Base-by-base conservation (phyloP, 2,888 invertebrate species). In the Myathropa florea region DNA sequence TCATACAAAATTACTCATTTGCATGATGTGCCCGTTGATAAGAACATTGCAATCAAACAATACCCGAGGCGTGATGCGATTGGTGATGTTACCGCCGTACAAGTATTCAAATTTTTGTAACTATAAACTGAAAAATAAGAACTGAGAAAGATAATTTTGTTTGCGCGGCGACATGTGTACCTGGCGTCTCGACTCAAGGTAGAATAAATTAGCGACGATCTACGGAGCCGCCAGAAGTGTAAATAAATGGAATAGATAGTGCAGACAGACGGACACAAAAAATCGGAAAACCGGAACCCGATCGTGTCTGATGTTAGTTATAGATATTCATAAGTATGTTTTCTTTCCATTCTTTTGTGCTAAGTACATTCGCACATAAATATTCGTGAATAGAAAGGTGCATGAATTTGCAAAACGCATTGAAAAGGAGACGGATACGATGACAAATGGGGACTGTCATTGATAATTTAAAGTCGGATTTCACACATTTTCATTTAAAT, bases 171-270 rank as follows among this genome's bases (percentile, higher is more conserved):
- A 86, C 79, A 86, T 76, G 75, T 71, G 68, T 79, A 86, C 78
- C 86, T 86, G 86, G 83, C 78, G 83, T 75, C 83, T 30, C 24
- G 78, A 24, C 75, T 83, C 83, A 86, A 86, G 83, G 86, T 71
- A 39, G 83, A 79, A 79, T 75, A 67, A 79, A 71, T 86, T 83
- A 83, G 78, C 79, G 61, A 57, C 63, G 61, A 71, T 77, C 33
- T 53, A 60, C 33, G 23, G 61, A 28, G 67, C 21, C 60, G 36
- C 12, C 18, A 46, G 26, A 65, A 46, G 71, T 80, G 80, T 73
- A 79, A 71, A 80, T 39, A 67, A 36, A 24, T 80, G 72, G 12
- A 23, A 57, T 57, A 46, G 46, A 65, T 24, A 26, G 3, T 14
- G 24, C 12, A 46, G 46, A 65, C 30, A 26, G 28, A 23, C 30